These are phyloP conservation scores for Oryzaephilus surinamensis DNA, from an alignment of 1,140 invertebrate genomes.

Conservation along the genomic window DNA sequence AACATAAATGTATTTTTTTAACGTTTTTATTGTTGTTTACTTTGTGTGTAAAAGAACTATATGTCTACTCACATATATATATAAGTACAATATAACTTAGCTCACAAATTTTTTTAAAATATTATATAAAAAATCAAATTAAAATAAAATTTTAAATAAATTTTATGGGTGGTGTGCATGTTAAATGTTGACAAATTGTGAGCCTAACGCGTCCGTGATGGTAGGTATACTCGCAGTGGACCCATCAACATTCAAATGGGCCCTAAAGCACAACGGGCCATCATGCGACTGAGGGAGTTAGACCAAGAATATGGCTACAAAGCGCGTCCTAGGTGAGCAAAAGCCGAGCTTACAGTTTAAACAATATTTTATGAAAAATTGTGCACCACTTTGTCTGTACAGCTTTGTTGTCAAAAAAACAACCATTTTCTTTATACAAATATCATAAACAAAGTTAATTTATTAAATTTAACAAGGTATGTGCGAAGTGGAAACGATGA, in stretches of 20 bases:
- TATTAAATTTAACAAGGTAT: no score
- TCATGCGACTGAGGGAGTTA: conserved; percentile 32
- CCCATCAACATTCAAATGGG: conserved; percentile 24
- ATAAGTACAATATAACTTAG: no score
- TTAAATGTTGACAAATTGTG: conserved; percentile 8
- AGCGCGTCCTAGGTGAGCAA: conserved; percentile 34
- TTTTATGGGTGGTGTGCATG: conserved; percentile 13
- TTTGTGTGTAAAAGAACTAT: no score
- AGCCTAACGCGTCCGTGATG: conserved; percentile 32
- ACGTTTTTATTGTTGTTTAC: no score
- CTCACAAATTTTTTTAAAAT: no score
- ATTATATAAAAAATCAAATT: conserved; percentile 1
- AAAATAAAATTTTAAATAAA: conserved; percentile 5
- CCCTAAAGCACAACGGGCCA: conserved; percentile 32
- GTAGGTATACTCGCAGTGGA: conserved; percentile 33
- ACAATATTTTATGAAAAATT: neutral
- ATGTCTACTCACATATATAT: no score
- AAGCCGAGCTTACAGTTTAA: conserved; percentile 8
- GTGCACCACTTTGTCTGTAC: no score
- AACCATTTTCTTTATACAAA: no score
- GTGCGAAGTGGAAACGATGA: no score
- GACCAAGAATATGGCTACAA: conserved; percentile 31
- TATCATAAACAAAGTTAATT: no score
- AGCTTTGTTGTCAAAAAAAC: no score
- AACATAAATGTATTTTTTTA: neutral